Evolutionary conservation across 1,140 invertebrate species (phyloP).

Genomic region (Triops cancriformis): DNA sequence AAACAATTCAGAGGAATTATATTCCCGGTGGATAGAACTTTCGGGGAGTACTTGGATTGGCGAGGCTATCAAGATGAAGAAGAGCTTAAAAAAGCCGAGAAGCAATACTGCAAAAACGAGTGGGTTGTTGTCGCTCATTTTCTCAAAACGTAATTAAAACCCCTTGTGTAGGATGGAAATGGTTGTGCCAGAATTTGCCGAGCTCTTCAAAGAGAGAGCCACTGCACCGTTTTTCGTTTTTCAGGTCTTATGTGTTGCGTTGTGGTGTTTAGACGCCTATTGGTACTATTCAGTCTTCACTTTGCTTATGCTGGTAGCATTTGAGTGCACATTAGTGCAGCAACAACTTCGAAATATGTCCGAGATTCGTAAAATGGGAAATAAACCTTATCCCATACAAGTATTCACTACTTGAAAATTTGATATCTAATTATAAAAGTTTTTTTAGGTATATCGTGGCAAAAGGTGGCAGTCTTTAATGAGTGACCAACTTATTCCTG

Average conservation of each 20-base stretch:
- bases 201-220: conserved; percentile 93
- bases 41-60: conserved; percentile 68
- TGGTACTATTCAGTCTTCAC: conserved; percentile 98
- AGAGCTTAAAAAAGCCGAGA: conserved; percentile 61
- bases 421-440: conserved; percentile 16
- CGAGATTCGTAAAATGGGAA: conserved; percentile 99
- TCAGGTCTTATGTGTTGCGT: conserved; percentile 88
- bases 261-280: conserved; percentile 98
- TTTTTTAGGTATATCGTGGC: conserved; percentile 75
- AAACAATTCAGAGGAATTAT: conserved; percentile 68
- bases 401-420: conserved; percentile 38
- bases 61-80: conserved; percentile 79
- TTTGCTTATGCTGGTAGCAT: conserved; percentile 91
- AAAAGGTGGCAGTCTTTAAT: conserved; percentile 81
- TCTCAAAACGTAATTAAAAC: conserved; percentile 20
- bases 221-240: conserved; percentile 98
- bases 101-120: conserved; percentile 81
- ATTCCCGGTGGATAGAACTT: conserved; percentile 66
- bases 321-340: conserved; percentile 96
- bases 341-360: conserved; percentile 97
- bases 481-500: conserved; percentile 83
- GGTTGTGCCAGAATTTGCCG: conserved; percentile 91
- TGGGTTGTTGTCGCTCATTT: conserved; percentile 44
- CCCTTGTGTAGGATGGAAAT: conserved; percentile 62
- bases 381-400: conserved; percentile 85